Conservation (phyloP, 2,888 invertebrate genomes). For the Diadegma fenestrale region DNA sequence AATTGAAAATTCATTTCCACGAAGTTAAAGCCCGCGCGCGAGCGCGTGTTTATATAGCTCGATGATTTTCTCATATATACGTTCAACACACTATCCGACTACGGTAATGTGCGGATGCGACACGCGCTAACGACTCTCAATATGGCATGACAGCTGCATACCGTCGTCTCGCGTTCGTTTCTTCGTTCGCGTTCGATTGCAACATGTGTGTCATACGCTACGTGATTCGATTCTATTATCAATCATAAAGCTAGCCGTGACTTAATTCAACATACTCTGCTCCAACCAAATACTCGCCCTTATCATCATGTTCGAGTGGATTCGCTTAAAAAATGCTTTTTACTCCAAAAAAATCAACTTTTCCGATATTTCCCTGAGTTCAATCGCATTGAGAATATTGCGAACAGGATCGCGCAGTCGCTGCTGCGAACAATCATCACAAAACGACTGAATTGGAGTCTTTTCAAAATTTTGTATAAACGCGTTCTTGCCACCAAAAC, state of each 20-base stretch:
- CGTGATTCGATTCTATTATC: conserved; percentile 81
- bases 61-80: conserved; percentile 23
- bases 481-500: no score
- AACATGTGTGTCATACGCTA: conserved; percentile 84
- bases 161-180: conserved; percentile 62
- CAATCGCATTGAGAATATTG: no score
- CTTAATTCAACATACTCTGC: conserved; percentile 46
- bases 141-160: conserved; percentile 70
- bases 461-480: no score
- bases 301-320: background rate
- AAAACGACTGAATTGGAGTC: no score
- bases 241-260: conserved; percentile 55
- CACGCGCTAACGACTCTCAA: conserved; percentile 68
- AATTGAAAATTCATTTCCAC: conserved; percentile 67
- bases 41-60: conserved; percentile 26
- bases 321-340: background rate
- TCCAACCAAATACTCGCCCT: conserved; percentile 18
- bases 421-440: no score
- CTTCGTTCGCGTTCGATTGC: conserved; percentile 60
- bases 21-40: conserved; percentile 45
- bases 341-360: no score
- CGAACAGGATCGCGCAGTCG: no score
- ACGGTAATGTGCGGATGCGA: conserved; percentile 69
- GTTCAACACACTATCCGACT: conserved; percentile 46
- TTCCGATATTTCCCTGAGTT: no score